A percentile compares a stretch with the other conserved stretches of the same genome.
These are phyloP conservation scores for Drosophila kurseongensis DNA, from an alignment of 1,140 invertebrate genomes.

Conservation along the genomic window DNA sequence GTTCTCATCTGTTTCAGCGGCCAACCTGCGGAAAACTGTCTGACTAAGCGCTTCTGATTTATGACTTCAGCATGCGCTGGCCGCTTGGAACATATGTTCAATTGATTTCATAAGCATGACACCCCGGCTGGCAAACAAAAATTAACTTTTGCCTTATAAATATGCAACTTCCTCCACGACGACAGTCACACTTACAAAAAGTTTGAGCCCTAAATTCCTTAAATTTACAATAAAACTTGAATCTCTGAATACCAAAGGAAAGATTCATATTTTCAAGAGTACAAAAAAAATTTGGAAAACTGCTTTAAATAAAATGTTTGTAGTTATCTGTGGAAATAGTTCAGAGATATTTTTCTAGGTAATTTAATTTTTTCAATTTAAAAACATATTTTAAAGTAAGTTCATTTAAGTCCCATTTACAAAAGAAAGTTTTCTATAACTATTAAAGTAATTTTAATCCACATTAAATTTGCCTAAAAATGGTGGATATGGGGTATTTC, in stretches of 20 bases:
- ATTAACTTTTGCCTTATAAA: constrained; percentile 69
- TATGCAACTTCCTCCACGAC: constrained; percentile 81
- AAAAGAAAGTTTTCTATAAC: no score
- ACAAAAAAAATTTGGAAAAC: no score
- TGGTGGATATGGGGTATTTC: neutral
- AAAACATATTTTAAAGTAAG: no score
- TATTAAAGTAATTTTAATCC: no score
- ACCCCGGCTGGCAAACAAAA: constrained; percentile 51
- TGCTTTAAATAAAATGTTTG: no score
- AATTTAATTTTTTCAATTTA: no score
- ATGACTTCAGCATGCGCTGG: constrained; percentile 49
- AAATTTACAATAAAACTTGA: neutral
- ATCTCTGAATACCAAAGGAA: neutral
- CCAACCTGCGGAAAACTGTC: constrained; percentile 27
- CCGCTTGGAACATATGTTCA: constrained; percentile 71
- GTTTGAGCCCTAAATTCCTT: neutral
- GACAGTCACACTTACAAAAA: constrained; percentile 10
- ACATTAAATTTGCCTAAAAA: neutral
- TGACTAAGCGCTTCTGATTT: constrained; percentile 80
- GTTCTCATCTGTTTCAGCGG: constrained; percentile 59
- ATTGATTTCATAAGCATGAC: constrained; percentile 82
- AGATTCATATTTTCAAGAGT: no score
- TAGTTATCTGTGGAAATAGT: no score
- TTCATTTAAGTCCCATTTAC: no score
- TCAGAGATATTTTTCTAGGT: no score